A percentile compares a stretch with the other conserved stretches of the same genome.
Evolutionary conservation across 2,797 vertebrate species (phyloP).

Genomic region (Calcarius lapponicus): DNA sequence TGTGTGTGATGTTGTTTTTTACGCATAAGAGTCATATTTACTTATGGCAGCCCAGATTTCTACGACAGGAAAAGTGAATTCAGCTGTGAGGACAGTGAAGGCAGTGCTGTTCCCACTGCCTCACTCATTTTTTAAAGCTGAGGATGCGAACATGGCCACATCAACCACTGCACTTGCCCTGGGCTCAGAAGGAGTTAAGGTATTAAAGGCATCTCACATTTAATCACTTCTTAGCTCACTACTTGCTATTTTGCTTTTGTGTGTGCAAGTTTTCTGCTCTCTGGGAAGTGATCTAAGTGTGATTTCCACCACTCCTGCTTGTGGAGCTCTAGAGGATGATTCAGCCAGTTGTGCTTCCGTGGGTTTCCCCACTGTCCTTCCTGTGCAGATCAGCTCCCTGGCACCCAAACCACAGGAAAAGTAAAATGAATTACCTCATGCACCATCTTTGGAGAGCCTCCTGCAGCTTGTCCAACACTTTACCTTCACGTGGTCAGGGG

Average conservation of each 20-base stretch:
- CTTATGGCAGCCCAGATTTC: neutral
- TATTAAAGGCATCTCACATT: neutral
- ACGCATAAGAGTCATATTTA: neutral
- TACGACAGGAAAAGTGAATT: neutral
- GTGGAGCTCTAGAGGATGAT: slow-evolving; percentile 3
- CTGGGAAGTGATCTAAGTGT: slow-evolving; percentile 15
- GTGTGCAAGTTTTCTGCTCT: slow-evolving; percentile 10
- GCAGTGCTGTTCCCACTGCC: neutral
- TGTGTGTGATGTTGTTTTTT: neutral
- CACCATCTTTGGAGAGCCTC: neutral
- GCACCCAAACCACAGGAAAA: slow-evolving; percentile 2
- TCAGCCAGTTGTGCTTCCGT: slow-evolving; percentile 2
- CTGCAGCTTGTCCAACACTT: neutral
- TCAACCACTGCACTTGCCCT: neutral
- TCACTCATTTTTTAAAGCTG: neutral
- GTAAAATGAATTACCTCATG: neutral
- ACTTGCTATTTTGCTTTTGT: neutral
- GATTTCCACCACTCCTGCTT: slow-evolving; percentile 41
- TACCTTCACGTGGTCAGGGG: neutral
- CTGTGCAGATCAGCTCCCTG: slow-evolving; percentile 35
- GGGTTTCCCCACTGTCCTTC: slow-evolving; percentile 46
- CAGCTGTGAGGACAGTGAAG: neutral
- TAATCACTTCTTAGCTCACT: neutral
- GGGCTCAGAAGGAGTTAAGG: neutral
- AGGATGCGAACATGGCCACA: neutral